A percentile compares a stretch with the other conserved stretches of the same genome.
These are phyloP conservation scores for Gopherus flavomarginatus DNA, from an alignment of 2,113 vertebrate genomes.

Conservation along the genomic window DNA sequence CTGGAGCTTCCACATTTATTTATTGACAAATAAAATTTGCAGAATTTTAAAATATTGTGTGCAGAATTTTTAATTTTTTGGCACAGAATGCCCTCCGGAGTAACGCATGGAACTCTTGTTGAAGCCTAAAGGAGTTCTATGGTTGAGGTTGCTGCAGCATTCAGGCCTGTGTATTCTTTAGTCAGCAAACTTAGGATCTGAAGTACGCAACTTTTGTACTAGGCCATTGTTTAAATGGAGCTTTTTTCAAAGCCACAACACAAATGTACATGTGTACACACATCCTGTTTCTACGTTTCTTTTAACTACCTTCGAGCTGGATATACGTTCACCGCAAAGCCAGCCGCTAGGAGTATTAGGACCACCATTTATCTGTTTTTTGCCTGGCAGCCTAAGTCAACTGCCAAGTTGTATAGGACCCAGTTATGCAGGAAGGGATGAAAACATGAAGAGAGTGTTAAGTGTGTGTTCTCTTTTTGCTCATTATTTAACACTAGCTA, in stretches of 20 bases:
- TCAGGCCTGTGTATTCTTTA: background rate
- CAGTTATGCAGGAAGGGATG: background rate
- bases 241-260: background rate
- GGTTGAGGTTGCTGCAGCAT: background rate
- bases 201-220: background rate
- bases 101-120: background rate
- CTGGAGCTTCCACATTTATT: no score
- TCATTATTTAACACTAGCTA: background rate
- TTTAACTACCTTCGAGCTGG: background rate
- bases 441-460: background rate
- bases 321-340: background rate
- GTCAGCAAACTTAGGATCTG: background rate
- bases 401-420: background rate
- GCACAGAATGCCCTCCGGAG: no score
- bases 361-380: background rate
- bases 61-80: no score
- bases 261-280: accelerated
- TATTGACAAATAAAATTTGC: no score
- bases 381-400: background rate
- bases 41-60: no score
- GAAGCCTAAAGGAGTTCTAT: background rate
- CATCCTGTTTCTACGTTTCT: background rate
- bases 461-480: background rate
- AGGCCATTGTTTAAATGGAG: background rate
- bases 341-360: accelerated